A percentile compares a stretch with the other conserved stretches of the same genome.
These are phyloP conservation scores for Cranoglanis bouderius DNA, from an alignment of 2,113 vertebrate genomes.

Conservation along the genomic window DNA sequence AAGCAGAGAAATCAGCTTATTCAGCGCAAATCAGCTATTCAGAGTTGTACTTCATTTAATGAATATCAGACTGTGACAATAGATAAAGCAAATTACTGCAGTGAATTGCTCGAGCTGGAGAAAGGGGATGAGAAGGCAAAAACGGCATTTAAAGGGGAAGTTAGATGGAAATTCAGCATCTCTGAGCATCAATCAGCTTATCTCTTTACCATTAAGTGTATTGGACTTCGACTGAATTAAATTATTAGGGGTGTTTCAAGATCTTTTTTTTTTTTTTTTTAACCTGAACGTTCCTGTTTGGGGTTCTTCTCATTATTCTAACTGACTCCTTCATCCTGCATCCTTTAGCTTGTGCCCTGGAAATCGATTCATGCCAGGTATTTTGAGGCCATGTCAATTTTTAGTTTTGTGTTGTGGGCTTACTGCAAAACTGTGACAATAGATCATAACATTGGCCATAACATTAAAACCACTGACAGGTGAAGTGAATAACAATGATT, in stretches of 20 bases:
- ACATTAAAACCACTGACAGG: too few relatives aligned
- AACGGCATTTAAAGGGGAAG: background rate
- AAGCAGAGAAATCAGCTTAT: conserved; percentile 73
- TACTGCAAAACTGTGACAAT: too few relatives aligned
- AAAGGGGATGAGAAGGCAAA: conserved; percentile 33
- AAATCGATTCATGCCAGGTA: background rate
- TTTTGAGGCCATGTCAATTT: background rate
- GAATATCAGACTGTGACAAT: conserved; percentile 68
- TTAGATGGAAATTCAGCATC: conserved; percentile 4
- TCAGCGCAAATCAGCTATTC: conserved; percentile 68
- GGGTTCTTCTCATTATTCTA: background rate
- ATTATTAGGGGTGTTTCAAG: background rate
- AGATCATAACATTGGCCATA: too few relatives aligned
- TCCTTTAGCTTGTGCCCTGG: background rate
- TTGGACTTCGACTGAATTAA: conserved; percentile 4
- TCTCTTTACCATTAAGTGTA: background rate
- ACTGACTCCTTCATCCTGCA: background rate
- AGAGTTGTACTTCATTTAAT: conserved; percentile 69
- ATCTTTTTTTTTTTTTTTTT: background rate
- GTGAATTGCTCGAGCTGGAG: conserved; percentile 55
- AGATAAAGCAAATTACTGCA: conserved; percentile 58
- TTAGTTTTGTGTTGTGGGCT: background rate
- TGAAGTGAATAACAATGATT: too few relatives aligned
- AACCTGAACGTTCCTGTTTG: background rate
- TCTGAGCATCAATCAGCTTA: conserved; percentile 21